Evolutionary conservation across 2,113 vertebrate genomes (phyloP).

Genomic region (Rattus norvegicus): GRCr8 NC_086022.1:86765001-86765500

Average conservation of each 20-base stretch:
- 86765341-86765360: background rate
- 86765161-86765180: background rate
- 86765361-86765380: background rate
- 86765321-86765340: background rate
- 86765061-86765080: constrained; percentile 59
- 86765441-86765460: background rate
- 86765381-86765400: background rate
- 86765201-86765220: background rate
- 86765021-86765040: constrained; percentile 6
- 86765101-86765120: constrained; percentile 45
- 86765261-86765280: background rate
- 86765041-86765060: constrained; percentile 68
- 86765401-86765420: background rate
- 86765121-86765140: constrained; percentile 21
- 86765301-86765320: background rate
- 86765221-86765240: background rate
- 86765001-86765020: constrained; percentile 43
- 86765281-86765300: constrained; percentile 1
- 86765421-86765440: background rate
- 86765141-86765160: constrained; percentile 19
- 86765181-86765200: background rate
- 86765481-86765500: fast-evolving
- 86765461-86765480: background rate
- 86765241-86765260: background rate
- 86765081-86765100: constrained; percentile 54